A percentile compares a stretch with the other conserved stretches of the same genome.
These are phyloP conservation scores for Kuschelorhynchus macadamiae DNA, from an alignment of 2,888 invertebrate species.

Conservation along the genomic window DNA sequence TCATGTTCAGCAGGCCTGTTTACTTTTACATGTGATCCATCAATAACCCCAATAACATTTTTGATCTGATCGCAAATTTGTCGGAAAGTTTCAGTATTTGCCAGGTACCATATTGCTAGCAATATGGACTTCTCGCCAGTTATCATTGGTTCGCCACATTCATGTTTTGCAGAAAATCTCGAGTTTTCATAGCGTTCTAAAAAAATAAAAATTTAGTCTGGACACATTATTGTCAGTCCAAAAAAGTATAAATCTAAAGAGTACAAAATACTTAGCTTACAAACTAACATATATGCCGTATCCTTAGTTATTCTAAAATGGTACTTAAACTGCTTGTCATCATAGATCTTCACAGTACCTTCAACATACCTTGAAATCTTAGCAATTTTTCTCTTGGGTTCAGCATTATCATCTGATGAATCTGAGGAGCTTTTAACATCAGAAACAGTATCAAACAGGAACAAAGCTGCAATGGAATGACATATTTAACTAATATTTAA, in stretches of 20 bases:
- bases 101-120: background rate
- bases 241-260: no score
- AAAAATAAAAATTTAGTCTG: no score
- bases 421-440: background rate
- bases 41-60: background rate
- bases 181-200: no score
- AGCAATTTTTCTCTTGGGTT: background rate
- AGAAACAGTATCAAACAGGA: background rate
- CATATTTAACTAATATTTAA: background rate
- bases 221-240: no score
- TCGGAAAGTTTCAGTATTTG: no score
- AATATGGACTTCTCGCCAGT: background rate
- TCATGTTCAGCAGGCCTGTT: background rate
- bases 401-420: background rate
- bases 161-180: background rate
- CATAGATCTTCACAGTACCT: no score
- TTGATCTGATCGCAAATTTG: no score
- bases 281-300: no score
- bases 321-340: background rate
- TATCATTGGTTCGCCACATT: background rate
- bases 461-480: background rate
- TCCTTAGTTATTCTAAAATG: background rate
- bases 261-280: no score
- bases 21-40: background rate
- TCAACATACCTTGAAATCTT: no score